Percentiles rank a stretch among this genome's conserved stretches.
phyloP scores from a whole-genome alignment of 2,888 invertebrate species.

The Drosophila neoperkinsi region DNA sequence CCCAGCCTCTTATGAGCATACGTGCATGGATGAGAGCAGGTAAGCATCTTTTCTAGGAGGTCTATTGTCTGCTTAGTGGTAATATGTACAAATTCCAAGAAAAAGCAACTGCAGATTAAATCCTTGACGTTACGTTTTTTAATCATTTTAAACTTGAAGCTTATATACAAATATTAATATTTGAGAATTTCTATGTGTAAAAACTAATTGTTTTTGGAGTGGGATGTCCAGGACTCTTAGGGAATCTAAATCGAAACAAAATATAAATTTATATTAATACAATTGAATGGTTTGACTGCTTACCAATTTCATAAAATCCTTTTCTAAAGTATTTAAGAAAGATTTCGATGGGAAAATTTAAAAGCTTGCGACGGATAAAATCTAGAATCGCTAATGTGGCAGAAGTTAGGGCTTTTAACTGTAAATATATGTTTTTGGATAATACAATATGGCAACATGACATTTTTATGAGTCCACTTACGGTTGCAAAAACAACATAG shows the following conservation, averaged over 20 bases:
- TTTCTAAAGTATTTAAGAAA: conserved; percentile 78
- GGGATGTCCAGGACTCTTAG: conserved; percentile 52
- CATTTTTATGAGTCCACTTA: conserved; percentile 56
- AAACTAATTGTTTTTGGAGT: conserved; percentile 36
- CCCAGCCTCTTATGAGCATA: too few relatives aligned
- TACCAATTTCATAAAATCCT: conserved; percentile 80
- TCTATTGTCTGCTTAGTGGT: neutral
- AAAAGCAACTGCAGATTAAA: neutral
- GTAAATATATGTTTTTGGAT: neutral
- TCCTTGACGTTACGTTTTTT: neutral
- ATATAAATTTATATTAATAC: neutral
- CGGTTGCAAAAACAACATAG: conserved; percentile 84
- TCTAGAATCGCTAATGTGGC: conserved; percentile 71
- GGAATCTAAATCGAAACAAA: conserved; percentile 37
- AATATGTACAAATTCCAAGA: neutral
- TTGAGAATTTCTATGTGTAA: conserved; percentile 41
- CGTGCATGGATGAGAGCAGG: neutral
- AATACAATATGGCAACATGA: neutral
- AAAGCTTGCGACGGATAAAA: conserved; percentile 73
- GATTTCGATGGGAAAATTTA: conserved; percentile 81
- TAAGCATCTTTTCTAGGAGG: neutral
- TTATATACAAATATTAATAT: conserved; percentile 49
- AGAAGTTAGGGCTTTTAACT: conserved; percentile 49
- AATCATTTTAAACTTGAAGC: conserved; percentile 32
- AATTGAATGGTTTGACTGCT: neutral